A percentile compares a stretch with the other conserved stretches of the same genome.
Conservation (phyloP, 2,888 invertebrate species). For the Odontomyia ornata region DNA sequence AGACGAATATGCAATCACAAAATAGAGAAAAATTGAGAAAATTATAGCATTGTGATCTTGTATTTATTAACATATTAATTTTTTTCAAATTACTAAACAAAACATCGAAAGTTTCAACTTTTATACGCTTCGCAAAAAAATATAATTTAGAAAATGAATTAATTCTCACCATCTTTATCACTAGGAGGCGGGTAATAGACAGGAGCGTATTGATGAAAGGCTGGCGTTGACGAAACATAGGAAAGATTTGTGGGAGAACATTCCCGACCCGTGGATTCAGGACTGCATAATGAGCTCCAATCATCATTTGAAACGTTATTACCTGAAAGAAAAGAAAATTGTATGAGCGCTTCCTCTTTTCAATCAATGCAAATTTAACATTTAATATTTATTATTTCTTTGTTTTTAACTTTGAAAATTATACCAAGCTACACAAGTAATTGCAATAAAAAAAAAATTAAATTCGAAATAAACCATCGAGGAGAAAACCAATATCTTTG, state of each 20-base stretch:
- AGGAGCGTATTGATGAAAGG: conserved; percentile 50
- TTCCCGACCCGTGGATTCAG: conserved; percentile 47
- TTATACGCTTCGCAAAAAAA: no score
- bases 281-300: conserved; percentile 49
- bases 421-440: no score
- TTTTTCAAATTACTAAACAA: no score
- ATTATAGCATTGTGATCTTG: not conserved
- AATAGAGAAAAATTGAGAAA: conserved; percentile 1
- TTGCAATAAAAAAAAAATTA: no score
- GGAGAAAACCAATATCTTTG: not conserved
- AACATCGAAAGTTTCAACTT: no score
- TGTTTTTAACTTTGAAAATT: no score
- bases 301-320: conserved; percentile 47
- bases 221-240: conserved; percentile 47
- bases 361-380: not conserved
- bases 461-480: not conserved
- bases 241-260: conserved; percentile 48
- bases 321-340: conserved; percentile 13
- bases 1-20: conserved; percentile 5
- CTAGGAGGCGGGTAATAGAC: conserved; percentile 48
- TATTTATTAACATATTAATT: no score
- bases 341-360: not conserved
- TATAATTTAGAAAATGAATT: not conserved
- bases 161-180: conserved; percentile 47
- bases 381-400: no score